Evolutionary conservation across 2,888 invertebrate species (phyloP), one percentile per base, ranked within the genome.

Genomic region (Branchipolynoe longqiensis): DNA sequence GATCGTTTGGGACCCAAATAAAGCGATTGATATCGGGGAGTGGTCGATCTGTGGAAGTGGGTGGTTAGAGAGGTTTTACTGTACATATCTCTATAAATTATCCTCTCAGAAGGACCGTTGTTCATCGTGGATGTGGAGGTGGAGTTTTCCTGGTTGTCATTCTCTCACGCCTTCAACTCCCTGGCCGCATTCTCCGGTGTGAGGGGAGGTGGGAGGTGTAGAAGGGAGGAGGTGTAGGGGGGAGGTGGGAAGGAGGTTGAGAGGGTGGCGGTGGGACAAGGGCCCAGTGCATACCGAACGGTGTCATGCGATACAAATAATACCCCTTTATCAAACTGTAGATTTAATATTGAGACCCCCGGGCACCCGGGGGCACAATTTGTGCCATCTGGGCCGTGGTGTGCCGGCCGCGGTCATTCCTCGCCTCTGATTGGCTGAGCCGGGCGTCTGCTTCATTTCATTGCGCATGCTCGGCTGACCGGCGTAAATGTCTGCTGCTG

Each of bases 221-320:
- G 54, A n/a, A n/a, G n/a, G n/a, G n/a, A n/a, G n/a, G n/a, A n/a
- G n/a, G n/a, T n/a, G n/a, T n/a, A n/a, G n/a, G n/a, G n/a, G n/a
- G n/a, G n/a, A n/a, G n/a, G n/a, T n/a, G n/a, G n/a, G n/a, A n/a
- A n/a, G n/a, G n/a, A n/a, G n/a, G n/a, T n/a, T n/a, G n/a, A n/a
- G n/a, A n/a, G n/a, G n/a, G n/a, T n/a, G n/a, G n/a, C n/a, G n/a
- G n/a, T n/a, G n/a, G n/a, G n/a, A n/a, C n/a, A n/a, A n/a, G n/a
- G n/a, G n/a, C n/a, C n/a, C n/a, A n/a, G n/a, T n/a, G n/a, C n/a
- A n/a, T n/a, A n/a, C n/a, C n/a, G n/a, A n/a, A 8, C 48, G 31
- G 41, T 48, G 78, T 78, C 78, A 78, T 78, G 78, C 78, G 78
- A 78, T 78, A 78, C 78, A 78, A 78, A 41, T 54, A 48, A 78